A percentile compares a stretch with the other conserved stretches of the same genome.
Conservation (phyloP, 1,140 invertebrate species). For the Camponotus pennsylvanicus region DNA sequence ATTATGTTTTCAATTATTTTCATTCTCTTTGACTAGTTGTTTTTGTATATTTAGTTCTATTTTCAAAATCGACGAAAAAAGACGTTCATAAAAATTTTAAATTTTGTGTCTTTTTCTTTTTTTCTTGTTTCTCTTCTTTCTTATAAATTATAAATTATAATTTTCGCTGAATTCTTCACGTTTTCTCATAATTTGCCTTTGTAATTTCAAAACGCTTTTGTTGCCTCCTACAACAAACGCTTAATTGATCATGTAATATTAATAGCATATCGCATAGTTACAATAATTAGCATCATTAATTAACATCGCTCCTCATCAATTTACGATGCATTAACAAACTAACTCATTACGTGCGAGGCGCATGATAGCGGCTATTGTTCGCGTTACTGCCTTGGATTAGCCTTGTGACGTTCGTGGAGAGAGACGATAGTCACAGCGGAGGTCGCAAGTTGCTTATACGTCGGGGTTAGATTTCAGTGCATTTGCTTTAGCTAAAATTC, state of each 20-base stretch:
- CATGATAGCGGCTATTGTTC: constrained; percentile 50
- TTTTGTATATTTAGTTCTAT: not conserved
- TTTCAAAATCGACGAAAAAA: not conserved
- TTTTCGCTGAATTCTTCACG: not conserved
- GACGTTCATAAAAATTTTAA: not conserved
- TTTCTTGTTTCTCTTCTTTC: not conserved
- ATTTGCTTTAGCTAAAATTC: constrained; percentile 61
- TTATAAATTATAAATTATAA: not conserved
- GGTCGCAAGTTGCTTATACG: constrained; percentile 44
- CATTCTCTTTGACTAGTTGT: not conserved
- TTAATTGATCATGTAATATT: constrained; percentile 5
- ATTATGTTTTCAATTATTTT: not conserved
- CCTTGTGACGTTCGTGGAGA: constrained; percentile 31
- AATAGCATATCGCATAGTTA: not conserved
- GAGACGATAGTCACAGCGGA: constrained; percentile 27
- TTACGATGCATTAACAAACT: constrained; percentile 41
- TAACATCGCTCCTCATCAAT: constrained; percentile 29
- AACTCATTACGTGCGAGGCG: constrained; percentile 3
- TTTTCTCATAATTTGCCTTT: not conserved
- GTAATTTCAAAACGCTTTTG: not conserved
- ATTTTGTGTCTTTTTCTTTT: not conserved
- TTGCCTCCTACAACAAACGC: not conserved
- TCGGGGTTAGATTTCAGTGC: constrained; percentile 49
- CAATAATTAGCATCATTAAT: constrained; percentile 41
- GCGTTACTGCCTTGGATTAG: constrained; percentile 33